These are phyloP conservation scores for Mylabris sibirica DNA, from an alignment of 2,888 invertebrate species.

Conservation along the genomic window DNA sequence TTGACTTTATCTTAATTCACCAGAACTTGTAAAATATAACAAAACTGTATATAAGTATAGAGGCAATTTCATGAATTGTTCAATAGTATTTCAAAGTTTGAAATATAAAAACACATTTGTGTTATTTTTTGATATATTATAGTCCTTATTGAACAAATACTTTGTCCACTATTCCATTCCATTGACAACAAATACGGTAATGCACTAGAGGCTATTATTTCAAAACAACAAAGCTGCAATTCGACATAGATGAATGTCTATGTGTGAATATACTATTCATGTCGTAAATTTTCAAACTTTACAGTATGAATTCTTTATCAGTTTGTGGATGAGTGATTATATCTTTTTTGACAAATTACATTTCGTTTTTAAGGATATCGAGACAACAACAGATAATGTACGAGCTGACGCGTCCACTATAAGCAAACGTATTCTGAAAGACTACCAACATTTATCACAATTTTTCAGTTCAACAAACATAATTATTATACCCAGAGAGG, in stretches of 20 bases:
- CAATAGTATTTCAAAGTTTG: neutral
- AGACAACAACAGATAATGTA: neutral
- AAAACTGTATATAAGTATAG: slow-evolving; percentile 15
- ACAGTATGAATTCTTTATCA: slow-evolving; percentile 2
- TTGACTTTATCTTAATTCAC: slow-evolving; percentile 28
- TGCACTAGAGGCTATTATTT: slow-evolving; percentile 12
- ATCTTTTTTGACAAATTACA: neutral
- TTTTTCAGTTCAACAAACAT: neutral
- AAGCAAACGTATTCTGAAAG: neutral
- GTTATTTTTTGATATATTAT: neutral
- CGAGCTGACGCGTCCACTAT: neutral
- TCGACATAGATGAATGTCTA: slow-evolving; percentile 12
- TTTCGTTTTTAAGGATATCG: neutral
- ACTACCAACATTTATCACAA: neutral
- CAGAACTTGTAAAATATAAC: slow-evolving; percentile 25
- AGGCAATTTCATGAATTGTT: neutral
- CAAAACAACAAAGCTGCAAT: slow-evolving; percentile 8
- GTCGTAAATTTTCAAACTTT: neutral
- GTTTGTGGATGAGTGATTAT: slow-evolving; percentile 5
- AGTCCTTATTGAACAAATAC: neutral
- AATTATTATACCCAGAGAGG: too few relatives aligned
- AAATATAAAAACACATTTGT: neutral
- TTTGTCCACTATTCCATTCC: neutral
- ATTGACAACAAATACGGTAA: neutral
- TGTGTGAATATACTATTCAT: neutral